Conservation (phyloP, 1,140 invertebrate species). For the Drosophila simulans region DNA sequence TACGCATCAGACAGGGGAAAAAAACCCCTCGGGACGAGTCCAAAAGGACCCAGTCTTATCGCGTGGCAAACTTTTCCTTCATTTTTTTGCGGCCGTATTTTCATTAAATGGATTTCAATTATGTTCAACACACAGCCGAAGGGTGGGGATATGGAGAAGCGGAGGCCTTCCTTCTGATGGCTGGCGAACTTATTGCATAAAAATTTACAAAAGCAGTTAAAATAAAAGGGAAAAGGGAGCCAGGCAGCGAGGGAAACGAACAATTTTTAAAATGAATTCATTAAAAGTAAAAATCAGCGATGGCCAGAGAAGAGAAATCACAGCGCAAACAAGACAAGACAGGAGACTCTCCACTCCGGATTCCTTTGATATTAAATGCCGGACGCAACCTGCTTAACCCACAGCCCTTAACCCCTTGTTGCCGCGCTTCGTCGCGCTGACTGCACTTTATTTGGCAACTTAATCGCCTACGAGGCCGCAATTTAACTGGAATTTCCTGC, state of each 20-base stretch:
- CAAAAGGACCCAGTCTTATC: conserved; percentile 40
- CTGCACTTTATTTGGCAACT: conserved; percentile 82
- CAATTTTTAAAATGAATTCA: conserved; percentile 75
- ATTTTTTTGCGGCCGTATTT: conserved; percentile 70
- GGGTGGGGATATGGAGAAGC: conserved; percentile 1
- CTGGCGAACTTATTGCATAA: conserved; percentile 62
- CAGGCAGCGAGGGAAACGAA: conserved; percentile 20
- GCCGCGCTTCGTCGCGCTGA: conserved; percentile 41
- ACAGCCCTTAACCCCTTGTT: conserved; percentile 61
- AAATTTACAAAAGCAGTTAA: conserved; percentile 72
- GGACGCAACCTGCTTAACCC: conserved; percentile 16
- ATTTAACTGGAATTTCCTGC: conserved; percentile 70
- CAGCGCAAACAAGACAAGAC: conserved; percentile 61
- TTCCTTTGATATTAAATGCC: conserved; percentile 81
- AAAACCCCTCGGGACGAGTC: conserved; percentile 8
- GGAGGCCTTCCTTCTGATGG: conserved; percentile 6
- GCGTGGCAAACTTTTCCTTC: conserved; percentile 25
- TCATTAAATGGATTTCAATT: conserved; percentile 83
- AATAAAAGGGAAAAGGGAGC: conserved; percentile 31
- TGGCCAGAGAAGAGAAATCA: conserved; percentile 66
- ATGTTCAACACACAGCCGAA: conserved; percentile 55
- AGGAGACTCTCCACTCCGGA: conserved; percentile 5
- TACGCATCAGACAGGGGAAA: not conserved
- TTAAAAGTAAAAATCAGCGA: conserved; percentile 80
- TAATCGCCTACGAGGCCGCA: conserved; percentile 73